phyloP scores from a whole-genome alignment of 1,140 invertebrate species.

The Artemia franciscana region DNA sequence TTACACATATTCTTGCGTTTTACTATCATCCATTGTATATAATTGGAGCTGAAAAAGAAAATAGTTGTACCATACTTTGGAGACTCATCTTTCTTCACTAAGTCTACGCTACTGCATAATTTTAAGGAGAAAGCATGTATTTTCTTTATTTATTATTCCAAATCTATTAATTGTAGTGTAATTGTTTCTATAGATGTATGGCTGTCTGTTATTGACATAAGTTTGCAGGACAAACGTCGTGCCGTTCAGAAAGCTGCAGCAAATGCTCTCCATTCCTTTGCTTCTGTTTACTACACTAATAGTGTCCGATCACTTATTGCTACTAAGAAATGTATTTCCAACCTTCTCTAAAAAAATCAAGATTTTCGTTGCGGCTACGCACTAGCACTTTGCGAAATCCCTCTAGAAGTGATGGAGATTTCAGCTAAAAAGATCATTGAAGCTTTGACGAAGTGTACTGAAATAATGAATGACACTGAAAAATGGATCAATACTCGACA shows the following conservation, averaged over 20 bases:
- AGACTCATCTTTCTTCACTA: background rate
- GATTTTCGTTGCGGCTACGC: constrained; percentile 4
- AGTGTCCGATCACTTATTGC: constrained; percentile 6
- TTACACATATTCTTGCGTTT: too few species aligned
- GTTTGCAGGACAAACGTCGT: constrained; percentile 44
- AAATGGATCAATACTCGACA: constrained; percentile 63
- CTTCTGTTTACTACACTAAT: constrained; percentile 38
- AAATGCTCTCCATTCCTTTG: constrained; percentile 42
- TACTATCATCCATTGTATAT: too few species aligned
- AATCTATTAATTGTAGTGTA: constrained; percentile 1
- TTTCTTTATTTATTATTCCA: constrained; percentile 19
- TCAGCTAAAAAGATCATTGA: constrained; percentile 27
- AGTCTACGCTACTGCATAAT: constrained; percentile 17
- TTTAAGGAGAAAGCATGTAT: constrained; percentile 8
- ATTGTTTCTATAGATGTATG: constrained; percentile 16
- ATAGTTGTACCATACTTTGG: too few species aligned
- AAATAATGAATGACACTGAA: constrained; percentile 32
- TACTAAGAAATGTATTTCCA: constrained; percentile 15
- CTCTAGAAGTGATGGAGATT: constrained; percentile 29
- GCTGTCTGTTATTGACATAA: constrained; percentile 37
- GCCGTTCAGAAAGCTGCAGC: constrained; percentile 43
- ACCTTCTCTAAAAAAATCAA: constrained; percentile 25
- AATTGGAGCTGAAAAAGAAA: too few species aligned
- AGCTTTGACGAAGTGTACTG: constrained; percentile 33
- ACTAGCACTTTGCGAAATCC: constrained; percentile 28